phyloP scores from a whole-genome alignment of 2,113 vertebrate genomes.

The Hirundichthys speculiger region DNA sequence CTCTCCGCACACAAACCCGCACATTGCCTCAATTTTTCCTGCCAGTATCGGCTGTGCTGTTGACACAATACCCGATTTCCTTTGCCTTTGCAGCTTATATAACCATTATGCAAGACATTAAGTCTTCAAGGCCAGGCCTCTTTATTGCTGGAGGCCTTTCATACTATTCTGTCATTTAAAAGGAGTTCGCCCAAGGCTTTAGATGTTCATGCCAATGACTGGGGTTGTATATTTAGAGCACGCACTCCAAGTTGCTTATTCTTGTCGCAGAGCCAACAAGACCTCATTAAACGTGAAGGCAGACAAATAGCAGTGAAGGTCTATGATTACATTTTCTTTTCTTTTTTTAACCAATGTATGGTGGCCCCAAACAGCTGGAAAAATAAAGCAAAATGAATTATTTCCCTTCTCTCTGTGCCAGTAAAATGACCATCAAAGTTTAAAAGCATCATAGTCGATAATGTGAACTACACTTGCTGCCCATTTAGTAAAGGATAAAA shows the following conservation, averaged over 20 bases:
- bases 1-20: neutral
- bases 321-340: neutral
- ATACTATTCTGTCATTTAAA: slow-evolving; percentile 59
- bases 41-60: slow-evolving; percentile 17
- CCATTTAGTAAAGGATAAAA: too few species aligned
- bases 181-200: slow-evolving; percentile 45
- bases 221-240: slow-evolving; percentile 27
- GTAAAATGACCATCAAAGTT: neutral
- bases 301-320: slow-evolving; percentile 27
- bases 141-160: slow-evolving; percentile 54
- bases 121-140: slow-evolving; percentile 45
- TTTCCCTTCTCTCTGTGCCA: neutral
- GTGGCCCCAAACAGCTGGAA: slow-evolving; percentile 1
- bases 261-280: slow-evolving; percentile 35
- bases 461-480: too few species aligned
- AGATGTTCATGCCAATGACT: slow-evolving; percentile 60
- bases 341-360: neutral
- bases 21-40: slow-evolving; percentile 7
- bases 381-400: neutral
- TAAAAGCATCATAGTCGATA: neutral
- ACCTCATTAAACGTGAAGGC: slow-evolving; percentile 57
- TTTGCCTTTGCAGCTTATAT: slow-evolving; percentile 42
- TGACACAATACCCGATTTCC: slow-evolving; percentile 47
- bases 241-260: slow-evolving; percentile 39
- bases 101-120: slow-evolving; percentile 55